phyloP scores from a whole-genome alignment of 1,140 invertebrate genomes.

The Phymorhynchus buccinoides region DNA sequence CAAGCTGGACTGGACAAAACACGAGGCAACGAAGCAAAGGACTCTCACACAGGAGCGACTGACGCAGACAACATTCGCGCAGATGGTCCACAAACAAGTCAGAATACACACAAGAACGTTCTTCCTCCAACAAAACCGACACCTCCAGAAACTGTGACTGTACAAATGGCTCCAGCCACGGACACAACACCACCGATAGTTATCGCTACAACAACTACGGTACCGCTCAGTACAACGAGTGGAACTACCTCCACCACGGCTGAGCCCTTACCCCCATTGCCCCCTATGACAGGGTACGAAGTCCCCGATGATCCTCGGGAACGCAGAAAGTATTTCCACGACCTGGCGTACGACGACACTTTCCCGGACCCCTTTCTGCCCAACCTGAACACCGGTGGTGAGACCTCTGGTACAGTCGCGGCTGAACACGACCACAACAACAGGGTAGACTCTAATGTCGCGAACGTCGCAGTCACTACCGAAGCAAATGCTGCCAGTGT shows the following conservation, averaged over 20 bases:
- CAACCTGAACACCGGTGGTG: background rate
- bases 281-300: constrained; percentile 10
- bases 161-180: background rate
- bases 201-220: background rate
- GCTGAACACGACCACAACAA: background rate
- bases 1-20: background rate
- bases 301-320: background rate
- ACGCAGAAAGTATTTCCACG: constrained; percentile 1
- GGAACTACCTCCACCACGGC: background rate
- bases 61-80: no score
- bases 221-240: background rate
- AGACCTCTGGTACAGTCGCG: background rate
- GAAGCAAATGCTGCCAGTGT: background rate
- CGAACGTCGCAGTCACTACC: background rate
- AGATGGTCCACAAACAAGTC: no score
- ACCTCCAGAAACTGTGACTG: background rate
- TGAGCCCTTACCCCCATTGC: background rate
- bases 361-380: background rate
- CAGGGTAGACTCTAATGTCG: background rate
- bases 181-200: background rate
- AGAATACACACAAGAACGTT: no score
- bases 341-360: background rate
- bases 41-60: background rate
- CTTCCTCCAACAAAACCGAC: background rate
- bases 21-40: background rate